Base-by-base conservation (phyloP, 2,888 invertebrate genomes). In the Listrodromus nycthemerus region DNA sequence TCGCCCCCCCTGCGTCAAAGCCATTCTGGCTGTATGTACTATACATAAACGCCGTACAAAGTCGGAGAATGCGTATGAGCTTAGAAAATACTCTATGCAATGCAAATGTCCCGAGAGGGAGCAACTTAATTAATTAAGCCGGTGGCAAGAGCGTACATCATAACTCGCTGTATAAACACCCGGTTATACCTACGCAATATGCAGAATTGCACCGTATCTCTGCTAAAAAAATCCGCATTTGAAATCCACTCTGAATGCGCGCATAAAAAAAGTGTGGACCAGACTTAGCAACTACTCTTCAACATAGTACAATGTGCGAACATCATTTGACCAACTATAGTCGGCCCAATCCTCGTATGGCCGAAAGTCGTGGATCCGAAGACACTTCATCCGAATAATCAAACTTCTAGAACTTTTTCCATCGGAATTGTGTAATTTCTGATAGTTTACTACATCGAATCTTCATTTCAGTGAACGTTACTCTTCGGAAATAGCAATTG, bases 81-180 rank as follows among this genome's bases (percentile, higher is more conserved):
- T 84, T 80, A 84, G 84, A 85, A 85, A 84, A 85, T 78, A 80
- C 80, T 33, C 52, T 63, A 74, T 67, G 83, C 84, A 78, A 90
- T 90, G 90, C 89, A 89, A 90, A 91, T 89, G n/a, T 87, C 83
- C 87, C 86, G 86, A 87, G 67, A 83, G 66, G 76, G 87, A 84
- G 86, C 85, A 88, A 89, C 87, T 90, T 90, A 89, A 91, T 91
- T 91, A 91, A 91, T 91, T 91, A 91, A 90, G 86, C 85, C 79
- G 71, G 71, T 37, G 61, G 66, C n/a, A 13, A 78, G 70, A 24
- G 58, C 77, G 78, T 74, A 52, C 82, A 69, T 81, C 84, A 81
- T 80, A 78, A 75, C 77, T 24, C 37, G 69, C 69, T 50, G 77
- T 74, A 83, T 83, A 80, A 83, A 83, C 70, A 75, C 69, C 65